phyloP scores from a whole-genome alignment of 2,888 invertebrate species.

The Phytoseiulus persimilis region DNA sequence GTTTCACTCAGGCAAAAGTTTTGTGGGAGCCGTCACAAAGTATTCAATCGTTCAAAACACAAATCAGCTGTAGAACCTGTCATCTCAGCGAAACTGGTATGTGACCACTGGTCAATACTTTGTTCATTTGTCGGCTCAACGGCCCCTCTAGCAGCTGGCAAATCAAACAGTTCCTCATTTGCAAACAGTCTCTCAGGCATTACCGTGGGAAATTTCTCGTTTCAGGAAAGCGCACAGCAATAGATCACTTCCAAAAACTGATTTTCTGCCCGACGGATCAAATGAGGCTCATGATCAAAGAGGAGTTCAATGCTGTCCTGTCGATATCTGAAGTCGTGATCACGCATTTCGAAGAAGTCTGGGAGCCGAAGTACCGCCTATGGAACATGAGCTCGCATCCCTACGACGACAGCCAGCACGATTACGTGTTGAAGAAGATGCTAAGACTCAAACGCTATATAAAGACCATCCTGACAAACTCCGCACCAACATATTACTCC shows the following conservation, averaged over 20 bases:
- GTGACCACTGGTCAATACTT: not conserved
- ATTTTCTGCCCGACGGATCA: slow-evolving; percentile 27
- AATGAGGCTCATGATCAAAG: slow-evolving; percentile 12
- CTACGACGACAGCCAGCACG: slow-evolving; percentile 33
- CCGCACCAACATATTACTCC: not conserved
- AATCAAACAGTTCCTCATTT: too few relatives aligned
- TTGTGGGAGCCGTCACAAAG: slow-evolving; percentile 33
- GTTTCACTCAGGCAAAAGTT: not conserved
- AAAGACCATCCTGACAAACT: not conserved
- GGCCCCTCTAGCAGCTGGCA: too few relatives aligned
- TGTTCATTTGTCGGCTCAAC: not conserved
- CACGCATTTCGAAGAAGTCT: slow-evolving; percentile 23
- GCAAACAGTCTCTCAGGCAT: too few relatives aligned
- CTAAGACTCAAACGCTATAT: slow-evolving; percentile 9
- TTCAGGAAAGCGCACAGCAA: slow-evolving; percentile 6
- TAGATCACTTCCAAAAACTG: slow-evolving; percentile 22
- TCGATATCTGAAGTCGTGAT: slow-evolving; percentile 13
- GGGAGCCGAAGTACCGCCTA: slow-evolving; percentile 29
- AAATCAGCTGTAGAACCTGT: not conserved
- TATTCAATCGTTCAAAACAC: slow-evolving; percentile 1
- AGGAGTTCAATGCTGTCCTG: slow-evolving; percentile 23
- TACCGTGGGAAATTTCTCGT: not conserved
- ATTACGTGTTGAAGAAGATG: slow-evolving; percentile 16
- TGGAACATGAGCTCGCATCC: slow-evolving; percentile 37
- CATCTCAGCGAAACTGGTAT: slow-evolving; percentile 25